Conservation (phyloP, 1,140 invertebrate genomes). For the Aphaenogaster ashmeadi region DNA sequence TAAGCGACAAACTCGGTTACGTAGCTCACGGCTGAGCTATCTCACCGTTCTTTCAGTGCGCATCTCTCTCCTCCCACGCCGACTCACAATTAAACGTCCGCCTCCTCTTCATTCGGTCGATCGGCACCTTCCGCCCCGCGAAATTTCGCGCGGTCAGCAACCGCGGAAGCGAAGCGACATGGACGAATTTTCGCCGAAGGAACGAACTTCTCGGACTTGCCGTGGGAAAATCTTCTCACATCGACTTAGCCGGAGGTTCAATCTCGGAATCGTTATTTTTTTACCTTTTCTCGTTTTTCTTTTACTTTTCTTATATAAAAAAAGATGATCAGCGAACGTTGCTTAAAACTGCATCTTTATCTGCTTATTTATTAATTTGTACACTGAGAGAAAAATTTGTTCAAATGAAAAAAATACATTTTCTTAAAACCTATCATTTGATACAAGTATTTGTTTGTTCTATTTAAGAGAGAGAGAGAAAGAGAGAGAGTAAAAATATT, state of each 20-base stretch:
- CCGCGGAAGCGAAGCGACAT: conserved; percentile 8
- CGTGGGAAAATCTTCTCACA: neutral
- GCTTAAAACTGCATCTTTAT: neutral
- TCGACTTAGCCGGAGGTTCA: neutral
- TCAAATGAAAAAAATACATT: no score
- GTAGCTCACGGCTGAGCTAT: conserved; percentile 40
- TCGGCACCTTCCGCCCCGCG: conserved; percentile 52
- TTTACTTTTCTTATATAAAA: neutral
- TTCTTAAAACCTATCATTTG: no score
- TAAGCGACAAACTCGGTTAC: conserved; percentile 54
- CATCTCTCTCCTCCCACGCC: conserved; percentile 53
- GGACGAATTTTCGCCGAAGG: neutral
- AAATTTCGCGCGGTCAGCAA: conserved; percentile 46
- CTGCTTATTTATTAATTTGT: no score
- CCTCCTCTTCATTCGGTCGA: conserved; percentile 60
- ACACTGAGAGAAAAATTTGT: no score
- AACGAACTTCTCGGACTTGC: neutral
- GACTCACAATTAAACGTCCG: conserved; percentile 66
- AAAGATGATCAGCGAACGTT: neutral
- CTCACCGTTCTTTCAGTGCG: conserved; percentile 19
- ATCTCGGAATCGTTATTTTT: neutral
- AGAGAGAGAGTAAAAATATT: no score
- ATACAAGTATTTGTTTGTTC: no score
- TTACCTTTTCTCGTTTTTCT: neutral
- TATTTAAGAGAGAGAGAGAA: no score